A percentile compares a stretch with the other conserved stretches of the same genome.
Evolutionary conservation across 2,113 vertebrate species (phyloP).

Genomic region (Mormyrus iriodes): DNA sequence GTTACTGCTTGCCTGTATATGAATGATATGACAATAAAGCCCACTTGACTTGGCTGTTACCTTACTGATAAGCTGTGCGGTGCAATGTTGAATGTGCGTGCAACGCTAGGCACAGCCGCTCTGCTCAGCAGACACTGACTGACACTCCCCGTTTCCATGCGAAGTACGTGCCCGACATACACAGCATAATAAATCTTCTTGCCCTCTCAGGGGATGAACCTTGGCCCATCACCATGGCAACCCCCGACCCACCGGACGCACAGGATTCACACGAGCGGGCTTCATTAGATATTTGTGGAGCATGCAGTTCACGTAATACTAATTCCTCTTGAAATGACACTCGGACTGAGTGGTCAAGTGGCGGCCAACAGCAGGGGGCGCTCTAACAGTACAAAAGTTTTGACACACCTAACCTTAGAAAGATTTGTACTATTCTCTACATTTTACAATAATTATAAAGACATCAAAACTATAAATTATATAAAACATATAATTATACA

Average conservation of each 20-base stretch:
- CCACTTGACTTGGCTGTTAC: not conserved
- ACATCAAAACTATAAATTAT: not conserved
- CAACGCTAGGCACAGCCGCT: not conserved
- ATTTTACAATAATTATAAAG: not conserved
- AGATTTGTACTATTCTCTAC: not conserved
- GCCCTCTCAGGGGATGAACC: not conserved
- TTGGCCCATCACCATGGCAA: constrained; percentile 4
- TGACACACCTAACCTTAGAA: not conserved
- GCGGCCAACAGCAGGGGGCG: not conserved
- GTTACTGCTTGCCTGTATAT: not conserved
- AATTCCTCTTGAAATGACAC: not conserved
- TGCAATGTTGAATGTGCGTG: not conserved
- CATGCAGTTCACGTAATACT: not conserved
- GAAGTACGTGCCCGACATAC: not conserved
- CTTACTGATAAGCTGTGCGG: not conserved
- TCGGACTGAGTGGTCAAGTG: not conserved
- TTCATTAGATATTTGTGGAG: not conserved
- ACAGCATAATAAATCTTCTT: not conserved
- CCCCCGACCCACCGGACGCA: not conserved
- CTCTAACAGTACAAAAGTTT: not conserved
- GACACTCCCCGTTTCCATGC: not conserved
- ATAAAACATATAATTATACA: not conserved
- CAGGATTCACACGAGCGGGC: not conserved
- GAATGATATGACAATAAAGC: not conserved
- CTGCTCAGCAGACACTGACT: not conserved